Conservation (phyloP, 2,113 vertebrate species). For the Petaurus breviceps region DNA sequence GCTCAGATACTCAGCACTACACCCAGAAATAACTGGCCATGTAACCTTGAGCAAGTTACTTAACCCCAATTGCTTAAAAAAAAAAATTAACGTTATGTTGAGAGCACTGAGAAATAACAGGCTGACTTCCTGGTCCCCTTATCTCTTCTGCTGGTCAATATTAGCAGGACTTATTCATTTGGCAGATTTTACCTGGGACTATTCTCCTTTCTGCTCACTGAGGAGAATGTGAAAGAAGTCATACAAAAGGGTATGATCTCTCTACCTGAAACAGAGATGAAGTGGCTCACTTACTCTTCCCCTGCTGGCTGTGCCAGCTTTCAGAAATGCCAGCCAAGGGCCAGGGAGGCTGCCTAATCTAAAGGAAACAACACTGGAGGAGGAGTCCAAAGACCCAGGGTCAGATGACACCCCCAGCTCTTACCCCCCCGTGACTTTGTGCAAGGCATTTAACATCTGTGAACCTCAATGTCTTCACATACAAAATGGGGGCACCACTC, state of each 20-base stretch:
- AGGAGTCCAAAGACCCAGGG: not conserved
- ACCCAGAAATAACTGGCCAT: too few species aligned
- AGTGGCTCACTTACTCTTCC: not conserved
- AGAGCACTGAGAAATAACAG: not conserved
- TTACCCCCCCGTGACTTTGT: not conserved
- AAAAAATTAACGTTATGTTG: conserved; percentile 8
- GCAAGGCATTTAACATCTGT: not conserved
- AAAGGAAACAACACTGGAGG: not conserved
- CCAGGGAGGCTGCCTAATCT: not conserved
- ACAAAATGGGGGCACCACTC: not conserved
- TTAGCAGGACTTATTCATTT: not conserved
- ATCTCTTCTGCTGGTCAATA: not conserved
- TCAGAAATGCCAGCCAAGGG: rapidly evolving
- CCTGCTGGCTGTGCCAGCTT: not conserved
- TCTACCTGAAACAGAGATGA: not conserved
- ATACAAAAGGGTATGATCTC: not conserved
- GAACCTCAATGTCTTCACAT: not conserved
- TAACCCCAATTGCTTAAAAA: too few species aligned
- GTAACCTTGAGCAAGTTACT: too few species aligned
- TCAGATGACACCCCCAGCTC: not conserved
- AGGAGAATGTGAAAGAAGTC: not conserved
- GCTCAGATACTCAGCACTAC: too few species aligned
- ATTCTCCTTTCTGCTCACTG: conserved; percentile 5
- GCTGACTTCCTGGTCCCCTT: not conserved
- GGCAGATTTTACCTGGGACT: conserved; percentile 26